phyloP scores from a whole-genome alignment of 2,113 vertebrate genomes.

The Platysternon megacephalum region DNA sequence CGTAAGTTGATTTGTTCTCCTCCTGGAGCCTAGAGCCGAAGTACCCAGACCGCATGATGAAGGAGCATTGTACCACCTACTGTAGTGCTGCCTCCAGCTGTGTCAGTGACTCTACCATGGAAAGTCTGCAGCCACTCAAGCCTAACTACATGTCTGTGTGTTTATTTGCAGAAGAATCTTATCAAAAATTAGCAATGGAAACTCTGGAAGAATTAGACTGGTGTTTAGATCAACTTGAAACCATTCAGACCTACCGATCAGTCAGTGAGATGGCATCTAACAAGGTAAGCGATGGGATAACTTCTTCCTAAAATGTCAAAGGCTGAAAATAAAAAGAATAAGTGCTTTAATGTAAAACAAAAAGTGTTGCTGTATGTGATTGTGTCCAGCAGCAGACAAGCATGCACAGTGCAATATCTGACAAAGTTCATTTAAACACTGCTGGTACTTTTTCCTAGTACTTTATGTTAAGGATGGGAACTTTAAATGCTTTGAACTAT shows the following conservation, averaged over 20 bases:
- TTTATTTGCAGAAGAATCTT: constrained; percentile 96
- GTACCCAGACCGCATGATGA: constrained; percentile 78
- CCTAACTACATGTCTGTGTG: constrained; percentile 88
- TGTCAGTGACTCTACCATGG: constrained; percentile 70
- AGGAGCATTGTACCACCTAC: constrained; percentile 80
- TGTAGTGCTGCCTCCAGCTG: constrained; percentile 63
- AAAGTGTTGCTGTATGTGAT: neutral
- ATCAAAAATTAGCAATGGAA: constrained; percentile 99
- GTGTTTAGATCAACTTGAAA: constrained; percentile 98
- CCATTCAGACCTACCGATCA: constrained; percentile 97
- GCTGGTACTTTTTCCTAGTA: neutral
- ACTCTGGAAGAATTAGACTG: constrained; percentile 98
- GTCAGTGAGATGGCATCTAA: constrained; percentile 99
- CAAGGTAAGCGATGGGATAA: constrained; percentile 86
- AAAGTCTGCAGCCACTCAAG: constrained; percentile 74
- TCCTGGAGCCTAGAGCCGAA: constrained; percentile 57
- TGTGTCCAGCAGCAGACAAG: neutral
- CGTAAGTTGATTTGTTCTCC: constrained; percentile 63
- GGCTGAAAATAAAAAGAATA: neutral
- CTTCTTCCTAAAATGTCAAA: neutral
- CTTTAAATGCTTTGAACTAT: neutral
- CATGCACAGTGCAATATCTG: neutral
- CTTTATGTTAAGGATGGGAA: neutral
- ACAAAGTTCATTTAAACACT: neutral
- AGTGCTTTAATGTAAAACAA: neutral